A percentile compares a stretch with the other conserved stretches of the same genome.
These are phyloP conservation scores for Callaeas wilsoni DNA, from an alignment of 2,113 vertebrate species.

Conservation along the genomic window DNA sequence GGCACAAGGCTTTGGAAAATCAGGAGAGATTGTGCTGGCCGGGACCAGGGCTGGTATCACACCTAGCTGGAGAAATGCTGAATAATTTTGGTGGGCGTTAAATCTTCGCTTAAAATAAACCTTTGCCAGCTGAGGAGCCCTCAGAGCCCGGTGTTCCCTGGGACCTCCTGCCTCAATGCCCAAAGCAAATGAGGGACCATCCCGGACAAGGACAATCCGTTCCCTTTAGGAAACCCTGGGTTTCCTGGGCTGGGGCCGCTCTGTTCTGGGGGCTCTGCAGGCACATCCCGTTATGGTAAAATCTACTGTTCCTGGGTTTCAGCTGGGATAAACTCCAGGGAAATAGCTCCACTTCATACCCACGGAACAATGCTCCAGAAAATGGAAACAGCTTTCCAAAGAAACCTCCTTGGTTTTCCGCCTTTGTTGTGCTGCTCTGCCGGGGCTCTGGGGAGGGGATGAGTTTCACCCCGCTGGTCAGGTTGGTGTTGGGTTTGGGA, in stretches of 20 bases:
- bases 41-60: accelerated
- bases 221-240: accelerated
- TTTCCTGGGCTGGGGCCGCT: background rate
- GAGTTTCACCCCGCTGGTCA: background rate
- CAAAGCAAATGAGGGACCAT: background rate
- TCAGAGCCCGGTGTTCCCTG: background rate
- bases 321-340: constrained; percentile 17
- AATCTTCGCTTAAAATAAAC: background rate
- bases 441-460: accelerated
- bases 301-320: background rate
- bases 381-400: constrained; percentile 37
- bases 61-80: accelerated
- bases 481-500: background rate
- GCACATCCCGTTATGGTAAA: constrained; percentile 50
- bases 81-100: background rate
- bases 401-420: background rate
- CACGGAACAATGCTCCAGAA: background rate
- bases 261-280: background rate
- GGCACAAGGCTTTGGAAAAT: background rate
- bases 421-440: background rate
- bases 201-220: background rate
- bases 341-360: background rate
- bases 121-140: background rate
- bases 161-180: background rate
- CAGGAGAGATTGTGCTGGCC: accelerated